Conservation (phyloP, 2,797 vertebrate genomes). For the Sebastolobus altivelis region DNA sequence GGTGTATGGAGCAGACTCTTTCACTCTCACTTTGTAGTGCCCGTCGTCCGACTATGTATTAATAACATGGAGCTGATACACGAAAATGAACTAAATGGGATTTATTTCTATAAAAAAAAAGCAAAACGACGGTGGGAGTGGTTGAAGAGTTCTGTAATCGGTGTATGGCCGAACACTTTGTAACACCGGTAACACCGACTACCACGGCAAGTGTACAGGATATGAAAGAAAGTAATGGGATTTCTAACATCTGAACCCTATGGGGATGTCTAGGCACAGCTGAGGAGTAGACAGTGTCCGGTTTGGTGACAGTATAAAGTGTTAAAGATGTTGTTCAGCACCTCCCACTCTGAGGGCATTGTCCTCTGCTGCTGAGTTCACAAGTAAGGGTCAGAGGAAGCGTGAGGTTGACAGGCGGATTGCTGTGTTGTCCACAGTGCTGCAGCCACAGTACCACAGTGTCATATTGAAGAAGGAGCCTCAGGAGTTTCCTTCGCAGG, state of each 20-base stretch:
- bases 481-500: background rate
- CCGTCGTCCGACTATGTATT: no score
- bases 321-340: constrained; percentile 6
- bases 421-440: background rate
- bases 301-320: background rate
- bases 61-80: no score
- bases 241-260: background rate
- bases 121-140: no score
- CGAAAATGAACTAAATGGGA: no score
- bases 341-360: background rate
- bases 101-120: no score
- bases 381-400: background rate
- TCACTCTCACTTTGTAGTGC: no score
- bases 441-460: background rate
- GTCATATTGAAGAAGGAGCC: background rate
- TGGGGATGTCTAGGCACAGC: background rate
- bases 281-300: background rate
- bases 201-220: no score
- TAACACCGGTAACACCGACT: no score
- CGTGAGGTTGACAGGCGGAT: background rate
- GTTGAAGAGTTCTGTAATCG: no score
- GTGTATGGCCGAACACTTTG: no score
- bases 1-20: no score
- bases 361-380: background rate
- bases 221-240: background rate